Evolutionary conservation across 2,113 vertebrate species (phyloP).

Genomic region (Pteropus alecto): DNA sequence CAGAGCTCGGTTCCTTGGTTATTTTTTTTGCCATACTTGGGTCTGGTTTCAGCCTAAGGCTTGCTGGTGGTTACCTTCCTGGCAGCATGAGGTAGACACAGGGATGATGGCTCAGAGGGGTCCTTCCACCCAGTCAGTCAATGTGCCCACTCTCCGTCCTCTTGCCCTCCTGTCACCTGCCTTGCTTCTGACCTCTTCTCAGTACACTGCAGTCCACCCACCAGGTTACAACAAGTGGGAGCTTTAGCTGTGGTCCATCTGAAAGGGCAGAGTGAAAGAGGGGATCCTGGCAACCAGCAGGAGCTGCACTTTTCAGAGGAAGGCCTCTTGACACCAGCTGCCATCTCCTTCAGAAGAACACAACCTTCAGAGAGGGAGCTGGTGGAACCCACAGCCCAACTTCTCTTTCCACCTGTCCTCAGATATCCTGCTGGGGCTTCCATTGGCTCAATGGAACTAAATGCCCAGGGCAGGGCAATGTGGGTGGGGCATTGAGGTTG

Average conservation of each 20-base stretch:
- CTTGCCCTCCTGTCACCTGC: background rate
- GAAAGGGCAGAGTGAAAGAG: background rate
- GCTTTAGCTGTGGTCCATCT: background rate
- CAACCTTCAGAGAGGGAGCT: background rate
- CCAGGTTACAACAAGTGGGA: background rate
- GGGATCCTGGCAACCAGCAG: background rate
- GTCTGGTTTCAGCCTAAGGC: background rate
- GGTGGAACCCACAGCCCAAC: background rate
- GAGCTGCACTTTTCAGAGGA: background rate
- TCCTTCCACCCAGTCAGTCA: background rate
- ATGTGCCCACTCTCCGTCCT: background rate
- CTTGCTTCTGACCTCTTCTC: background rate
- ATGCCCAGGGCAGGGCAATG: background rate
- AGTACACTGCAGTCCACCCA: background rate
- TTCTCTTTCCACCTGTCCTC: background rate
- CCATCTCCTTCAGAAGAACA: background rate
- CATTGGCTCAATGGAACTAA: background rate
- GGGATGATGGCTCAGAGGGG: background rate
- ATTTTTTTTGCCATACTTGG: background rate
- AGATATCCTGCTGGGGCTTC: background rate
- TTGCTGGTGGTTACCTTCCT: background rate
- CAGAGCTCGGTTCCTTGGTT: background rate
- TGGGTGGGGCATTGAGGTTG: background rate
- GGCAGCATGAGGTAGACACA: background rate
- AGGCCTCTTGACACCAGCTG: background rate